Percentiles rank a stretch among this genome's conserved stretches.
These are phyloP conservation scores for Lacerta viridis DNA, from an alignment of 2,797 vertebrate species.

Conservation along the genomic window DNA sequence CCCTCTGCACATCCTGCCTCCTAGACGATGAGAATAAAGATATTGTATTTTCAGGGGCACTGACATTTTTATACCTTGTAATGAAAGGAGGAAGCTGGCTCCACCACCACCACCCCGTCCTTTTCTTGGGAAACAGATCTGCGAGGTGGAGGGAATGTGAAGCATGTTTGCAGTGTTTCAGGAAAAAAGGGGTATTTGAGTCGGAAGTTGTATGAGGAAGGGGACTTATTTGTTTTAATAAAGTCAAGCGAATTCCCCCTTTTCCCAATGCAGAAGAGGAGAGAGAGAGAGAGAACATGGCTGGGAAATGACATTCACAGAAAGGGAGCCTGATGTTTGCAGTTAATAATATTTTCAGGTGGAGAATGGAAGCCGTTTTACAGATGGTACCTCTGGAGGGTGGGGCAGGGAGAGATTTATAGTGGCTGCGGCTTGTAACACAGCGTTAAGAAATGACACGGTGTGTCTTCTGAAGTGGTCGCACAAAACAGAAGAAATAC, in stretches of 20 bases:
- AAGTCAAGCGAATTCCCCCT: slow-evolving; percentile 32
- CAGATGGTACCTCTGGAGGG: neutral
- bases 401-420: neutral
- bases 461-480: neutral
- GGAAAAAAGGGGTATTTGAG: slow-evolving; percentile 45
- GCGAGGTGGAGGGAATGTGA: slow-evolving; percentile 55
- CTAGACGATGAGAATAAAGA: slow-evolving; percentile 77
- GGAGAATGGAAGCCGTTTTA: neutral
- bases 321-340: neutral
- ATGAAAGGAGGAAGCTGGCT: slow-evolving; percentile 65
- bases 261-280: neutral
- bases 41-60: slow-evolving; percentile 79
- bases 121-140: slow-evolving; percentile 29
- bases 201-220: slow-evolving; percentile 65
- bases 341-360: fast-evolving
- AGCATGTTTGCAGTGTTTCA: slow-evolving; percentile 28
- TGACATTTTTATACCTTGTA: slow-evolving; percentile 84
- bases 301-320: slow-evolving; percentile 22
- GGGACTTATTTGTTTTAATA: slow-evolving; percentile 55
- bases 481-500: neutral
- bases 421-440: neutral
- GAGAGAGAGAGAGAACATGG: neutral
- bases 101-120: fast-evolving
- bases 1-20: slow-evolving; percentile 83
- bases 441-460: neutral